A percentile compares a stretch with the other conserved stretches of the same genome.
phyloP scores from a whole-genome alignment of 2,797 vertebrate genomes.

The Enteromius unitaeniatus region DNA sequence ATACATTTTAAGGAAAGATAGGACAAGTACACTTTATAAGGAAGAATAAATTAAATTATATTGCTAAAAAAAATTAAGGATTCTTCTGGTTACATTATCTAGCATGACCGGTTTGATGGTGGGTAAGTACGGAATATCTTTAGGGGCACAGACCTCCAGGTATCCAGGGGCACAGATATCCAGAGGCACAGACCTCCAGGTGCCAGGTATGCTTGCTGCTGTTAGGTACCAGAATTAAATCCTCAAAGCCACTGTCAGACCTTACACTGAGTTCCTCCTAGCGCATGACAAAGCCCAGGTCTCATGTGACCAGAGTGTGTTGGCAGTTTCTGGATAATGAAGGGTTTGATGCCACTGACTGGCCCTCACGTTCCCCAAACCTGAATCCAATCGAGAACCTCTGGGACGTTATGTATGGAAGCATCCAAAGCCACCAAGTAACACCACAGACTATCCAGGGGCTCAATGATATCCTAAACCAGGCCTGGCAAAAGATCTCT shows the following conservation, averaged over 20 bases:
- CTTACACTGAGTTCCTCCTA: not conserved
- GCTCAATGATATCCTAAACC: not conserved
- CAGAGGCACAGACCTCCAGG: not conserved
- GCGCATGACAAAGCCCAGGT: not conserved
- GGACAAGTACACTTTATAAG: not conserved
- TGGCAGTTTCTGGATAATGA: not conserved
- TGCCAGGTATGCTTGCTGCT: not conserved
- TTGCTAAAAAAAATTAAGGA: not conserved
- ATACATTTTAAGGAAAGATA: not conserved
- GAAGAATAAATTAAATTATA: not conserved
- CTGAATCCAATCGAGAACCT: not conserved
- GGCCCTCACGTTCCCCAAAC: not conserved
- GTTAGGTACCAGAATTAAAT: not conserved
- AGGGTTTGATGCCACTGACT: not conserved
- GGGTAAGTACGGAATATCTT: not conserved
- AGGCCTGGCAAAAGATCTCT: not conserved
- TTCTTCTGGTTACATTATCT: not conserved
- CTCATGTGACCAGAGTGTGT: not conserved
- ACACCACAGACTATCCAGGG: not conserved
- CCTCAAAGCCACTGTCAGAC: not conserved
- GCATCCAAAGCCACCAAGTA: not conserved
- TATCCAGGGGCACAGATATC: too few relatives aligned
- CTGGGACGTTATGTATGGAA: not conserved
- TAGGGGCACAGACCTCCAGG: not conserved
- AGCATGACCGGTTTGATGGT: not conserved